Conservation (phyloP, 1,140 invertebrate genomes). For the Hycleus cichorii region DNA sequence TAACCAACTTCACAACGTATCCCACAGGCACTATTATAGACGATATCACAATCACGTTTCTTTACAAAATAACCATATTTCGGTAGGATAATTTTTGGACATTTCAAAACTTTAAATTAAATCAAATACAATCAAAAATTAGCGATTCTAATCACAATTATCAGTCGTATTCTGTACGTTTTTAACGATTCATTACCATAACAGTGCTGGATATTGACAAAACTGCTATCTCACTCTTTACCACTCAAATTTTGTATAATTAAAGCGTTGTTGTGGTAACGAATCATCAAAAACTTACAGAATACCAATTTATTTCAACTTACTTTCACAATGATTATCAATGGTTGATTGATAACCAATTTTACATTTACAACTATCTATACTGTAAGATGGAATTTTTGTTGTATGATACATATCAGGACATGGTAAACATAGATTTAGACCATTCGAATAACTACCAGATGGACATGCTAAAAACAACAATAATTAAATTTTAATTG, state of each 20-base stretch:
- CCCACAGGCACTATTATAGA: constrained; percentile 64
- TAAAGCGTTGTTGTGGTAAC: too few relatives aligned
- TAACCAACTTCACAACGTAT: constrained; percentile 60
- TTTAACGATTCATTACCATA: too few relatives aligned
- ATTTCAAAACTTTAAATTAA: constrained; percentile 48
- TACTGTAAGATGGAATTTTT: constrained; percentile 44
- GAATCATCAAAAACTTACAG: too few relatives aligned
- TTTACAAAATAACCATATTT: constrained; percentile 63
- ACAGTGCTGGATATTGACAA: too few relatives aligned
- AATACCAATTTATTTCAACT: neutral
- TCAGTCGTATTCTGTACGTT: neutral
- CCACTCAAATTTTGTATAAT: too few relatives aligned
- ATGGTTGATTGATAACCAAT: constrained; percentile 31
- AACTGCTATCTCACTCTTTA: too few relatives aligned
- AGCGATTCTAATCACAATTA: neutral
- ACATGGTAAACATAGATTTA: constrained; percentile 50
- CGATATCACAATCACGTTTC: constrained; percentile 51
- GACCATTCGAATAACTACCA: constrained; percentile 42
- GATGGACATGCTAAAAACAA: constrained; percentile 31
- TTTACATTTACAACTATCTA: constrained; percentile 52
- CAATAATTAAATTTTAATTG: too few relatives aligned
- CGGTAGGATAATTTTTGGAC: constrained; percentile 51
- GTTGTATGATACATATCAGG: constrained; percentile 59
- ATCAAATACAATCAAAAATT: neutral
- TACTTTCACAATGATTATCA: constrained; percentile 36